Evolutionary conservation across 2,113 vertebrate species (phyloP).

Genomic region (Sebastes schlegelii): DNA sequence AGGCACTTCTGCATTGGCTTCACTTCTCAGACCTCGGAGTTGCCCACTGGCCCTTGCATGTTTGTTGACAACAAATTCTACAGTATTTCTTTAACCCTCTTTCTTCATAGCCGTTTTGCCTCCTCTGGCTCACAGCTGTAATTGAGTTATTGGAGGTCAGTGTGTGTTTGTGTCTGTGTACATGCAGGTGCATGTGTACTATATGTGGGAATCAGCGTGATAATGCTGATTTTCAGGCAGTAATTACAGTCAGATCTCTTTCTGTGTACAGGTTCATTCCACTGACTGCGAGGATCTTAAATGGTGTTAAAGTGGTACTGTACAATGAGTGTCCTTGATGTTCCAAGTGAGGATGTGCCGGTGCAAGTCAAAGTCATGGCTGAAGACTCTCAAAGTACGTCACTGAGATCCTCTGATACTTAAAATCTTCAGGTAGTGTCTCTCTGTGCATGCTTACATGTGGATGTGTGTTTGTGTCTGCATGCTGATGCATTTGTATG

Average conservation of each 20-base stretch:
- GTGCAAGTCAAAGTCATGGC: neutral
- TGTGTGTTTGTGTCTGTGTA: neutral
- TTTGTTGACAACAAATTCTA: neutral
- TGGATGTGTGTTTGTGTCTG: neutral
- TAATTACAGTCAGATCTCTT: neutral
- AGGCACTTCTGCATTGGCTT: too few relatives aligned
- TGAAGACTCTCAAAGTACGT: conserved; percentile 2
- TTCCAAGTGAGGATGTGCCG: neutral
- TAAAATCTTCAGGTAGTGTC: neutral
- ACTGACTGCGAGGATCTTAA: neutral
- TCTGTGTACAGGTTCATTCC: neutral
- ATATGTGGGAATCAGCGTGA: neutral
- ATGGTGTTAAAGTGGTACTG: neutral
- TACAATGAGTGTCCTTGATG: neutral
- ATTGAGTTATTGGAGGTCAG: neutral
- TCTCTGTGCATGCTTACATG: neutral
- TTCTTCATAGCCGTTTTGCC: neutral
- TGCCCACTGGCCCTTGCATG: neutral
- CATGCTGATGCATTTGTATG: conserved; percentile 11
- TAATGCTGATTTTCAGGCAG: neutral
- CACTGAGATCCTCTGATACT: neutral
- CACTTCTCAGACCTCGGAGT: too few relatives aligned
- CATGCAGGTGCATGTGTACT: neutral
- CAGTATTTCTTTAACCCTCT: neutral
- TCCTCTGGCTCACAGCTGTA: neutral